Evolutionary conservation across 2,113 vertebrate genomes (phyloP), one percentile per base, ranked within the genome.

Genomic region (Coryphaenoides rupestris): DNA sequence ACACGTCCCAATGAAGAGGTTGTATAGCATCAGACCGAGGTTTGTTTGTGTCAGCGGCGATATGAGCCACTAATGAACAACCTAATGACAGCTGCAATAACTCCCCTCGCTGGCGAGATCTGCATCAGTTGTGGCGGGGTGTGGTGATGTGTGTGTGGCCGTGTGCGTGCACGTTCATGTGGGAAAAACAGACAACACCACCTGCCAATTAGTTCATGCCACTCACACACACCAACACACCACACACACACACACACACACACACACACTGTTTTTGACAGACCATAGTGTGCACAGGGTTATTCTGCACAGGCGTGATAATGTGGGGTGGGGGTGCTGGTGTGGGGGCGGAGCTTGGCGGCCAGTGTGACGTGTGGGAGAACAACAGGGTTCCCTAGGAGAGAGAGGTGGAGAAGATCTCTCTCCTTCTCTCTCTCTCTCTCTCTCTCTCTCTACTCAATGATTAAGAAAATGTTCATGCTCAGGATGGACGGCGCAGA

Each of bases 391-490:
- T 33, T 33, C 28, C 28, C 28, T 33, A 56, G 15, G 9, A 19
- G 9, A 62, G 45, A 70, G 55, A 19, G 40, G 67, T 69, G 79
- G 84, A 79, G 89, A 85, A n/a, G 83, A 87, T 19, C 56, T n/a
- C 72, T 86, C 82, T 76, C 81, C 78, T 65, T 67, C 75, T 73
- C 73, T 61, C 69, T 70, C 69, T 24, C 54, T 75, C 80, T n/a
- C n/a, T n/a, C 70, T 65, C 73, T 78, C n/a, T n/a, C n/a, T n/a
- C 50, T 45, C 77, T 81, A 72, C 78, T 77, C 80, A 81, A 76
- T 87, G 84, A 90, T 92, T 91, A 91, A 89, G 89, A 81, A 90
- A 87, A 90, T 90, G 85, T 89, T 88, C 88, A 87, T 83, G 86
- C 85, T 85, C 80, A 58, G 79, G 76, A 78, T 89, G 90, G n/a